Conservation (phyloP, 64 coral and sea anemone species). For the Actinia tenebrosa region DNA sequence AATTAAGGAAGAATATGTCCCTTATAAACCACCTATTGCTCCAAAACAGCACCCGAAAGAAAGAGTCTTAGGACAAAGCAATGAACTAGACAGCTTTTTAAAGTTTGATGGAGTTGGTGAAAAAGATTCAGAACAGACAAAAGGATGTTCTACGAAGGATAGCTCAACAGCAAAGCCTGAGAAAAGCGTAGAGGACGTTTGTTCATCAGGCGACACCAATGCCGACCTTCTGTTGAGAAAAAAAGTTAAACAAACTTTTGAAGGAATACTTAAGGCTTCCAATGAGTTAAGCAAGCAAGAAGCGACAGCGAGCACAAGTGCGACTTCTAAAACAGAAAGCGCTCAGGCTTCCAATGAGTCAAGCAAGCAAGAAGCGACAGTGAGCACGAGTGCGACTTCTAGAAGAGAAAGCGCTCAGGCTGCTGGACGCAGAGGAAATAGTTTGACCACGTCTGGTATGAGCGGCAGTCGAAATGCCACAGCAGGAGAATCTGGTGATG, state of each 20-base stretch:
- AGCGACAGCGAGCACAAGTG: background rate
- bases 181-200: background rate
- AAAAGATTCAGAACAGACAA: background rate
- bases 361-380: background rate
- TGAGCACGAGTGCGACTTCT: background rate
- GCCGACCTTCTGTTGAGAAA: background rate
- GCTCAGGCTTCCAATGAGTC: background rate
- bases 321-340: background rate
- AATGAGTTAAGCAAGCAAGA: background rate
- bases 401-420: background rate
- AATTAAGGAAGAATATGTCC: background rate
- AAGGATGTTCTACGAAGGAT: background rate
- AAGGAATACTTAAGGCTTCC: background rate
- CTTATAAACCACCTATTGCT: background rate
- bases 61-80: background rate
- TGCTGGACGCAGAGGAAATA: background rate
- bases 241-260: background rate
- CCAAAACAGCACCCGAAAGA: background rate
- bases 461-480: background rate
- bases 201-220: background rate
- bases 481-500: slow-evolving; percentile 7
- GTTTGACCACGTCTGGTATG: background rate
- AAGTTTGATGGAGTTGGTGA: background rate
- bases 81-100: background rate
- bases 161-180: background rate